These are phyloP conservation scores for Arizona elegans DNA, from an alignment of 2,113 vertebrate species.

Conservation along the genomic window DNA sequence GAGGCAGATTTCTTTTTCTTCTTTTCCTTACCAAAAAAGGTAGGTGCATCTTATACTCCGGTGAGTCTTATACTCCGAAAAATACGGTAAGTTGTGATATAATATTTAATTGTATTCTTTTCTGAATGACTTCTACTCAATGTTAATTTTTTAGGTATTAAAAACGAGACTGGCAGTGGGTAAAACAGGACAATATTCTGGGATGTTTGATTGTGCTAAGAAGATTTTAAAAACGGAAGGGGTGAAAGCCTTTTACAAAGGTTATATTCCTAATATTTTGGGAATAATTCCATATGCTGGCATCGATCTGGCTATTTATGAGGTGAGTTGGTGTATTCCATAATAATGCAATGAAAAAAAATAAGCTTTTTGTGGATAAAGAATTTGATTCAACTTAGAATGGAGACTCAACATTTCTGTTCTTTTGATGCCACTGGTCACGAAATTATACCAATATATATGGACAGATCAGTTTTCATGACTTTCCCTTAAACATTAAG, in stretches of 20 bases:
- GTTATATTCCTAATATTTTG: slow-evolving; percentile 88
- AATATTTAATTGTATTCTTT: neutral
- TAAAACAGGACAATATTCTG: slow-evolving; percentile 90
- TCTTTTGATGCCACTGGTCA: neutral
- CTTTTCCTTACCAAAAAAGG: no score
- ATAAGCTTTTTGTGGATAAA: neutral
- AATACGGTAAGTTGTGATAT: neutral
- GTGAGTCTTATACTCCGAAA: no score
- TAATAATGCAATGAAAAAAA: neutral
- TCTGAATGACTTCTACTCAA: neutral
- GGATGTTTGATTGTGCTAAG: slow-evolving; percentile 88
- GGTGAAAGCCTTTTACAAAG: slow-evolving; percentile 88
- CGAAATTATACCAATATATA: neutral
- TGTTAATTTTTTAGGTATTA: slow-evolving; percentile 74
- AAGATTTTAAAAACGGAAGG: slow-evolving; percentile 87
- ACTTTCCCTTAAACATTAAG: neutral
- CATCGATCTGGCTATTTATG: slow-evolving; percentile 93
- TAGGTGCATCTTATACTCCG: no score
- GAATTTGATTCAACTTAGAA: neutral
- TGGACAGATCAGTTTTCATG: neutral
- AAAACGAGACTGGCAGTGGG: slow-evolving; percentile 91
- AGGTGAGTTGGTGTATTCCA: slow-evolving; percentile 71
- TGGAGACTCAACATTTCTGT: neutral
- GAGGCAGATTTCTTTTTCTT: no score
- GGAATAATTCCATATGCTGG: slow-evolving; percentile 95